Evolutionary conservation across 2,888 invertebrate genomes (phyloP), one percentile per base, ranked within the genome.

Genomic region (Nephrocerus scutellatus): DNA sequence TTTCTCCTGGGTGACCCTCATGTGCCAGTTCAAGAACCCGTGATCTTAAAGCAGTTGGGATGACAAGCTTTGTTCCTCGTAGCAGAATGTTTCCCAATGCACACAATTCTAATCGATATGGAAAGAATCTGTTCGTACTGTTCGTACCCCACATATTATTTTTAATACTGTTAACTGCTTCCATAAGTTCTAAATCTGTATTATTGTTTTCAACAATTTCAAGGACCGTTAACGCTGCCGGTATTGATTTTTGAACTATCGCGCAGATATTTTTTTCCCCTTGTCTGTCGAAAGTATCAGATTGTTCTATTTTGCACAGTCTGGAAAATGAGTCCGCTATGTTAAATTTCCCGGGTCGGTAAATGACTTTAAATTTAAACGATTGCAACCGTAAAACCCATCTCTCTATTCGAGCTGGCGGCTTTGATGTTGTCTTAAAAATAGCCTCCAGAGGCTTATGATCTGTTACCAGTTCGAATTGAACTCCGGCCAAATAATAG

Each of bases 371-470:
- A 21, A 33, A 39, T 14, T 42, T 32, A n/a, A 42, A 42, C 1
- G 32, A 22, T 35, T 29, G 34, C 10, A 43, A 16, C 3, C 43
- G 10, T 10, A 43, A 23, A 2, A 43, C 35, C 32, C 39, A 42
- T 12, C 35, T 16, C 9, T 42, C 33, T 10, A 42, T 45, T 1
- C 33, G 18, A 2, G 42, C 42, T 18, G 42, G 42, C 3, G 42
- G 39, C 12, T 42, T 45, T n/a, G 42, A 41, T 3, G 44, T 35
- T 13, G 43, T 32, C 12, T 39, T 39, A 14, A 44, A 44, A 30
- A 46, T 40, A 12, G 45, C 30, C 21, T 44, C 36, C 8, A 46
- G 19, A 7, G 46, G 43, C 19, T 49, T 46, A 29, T 41, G 41
- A 23, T 46, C 45, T 3, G 45, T 45, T 2, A 45, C 39, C n/a